Evolutionary conservation across 2,113 vertebrate genomes (phyloP).

Genomic region (Megaceryle torquata): DNA sequence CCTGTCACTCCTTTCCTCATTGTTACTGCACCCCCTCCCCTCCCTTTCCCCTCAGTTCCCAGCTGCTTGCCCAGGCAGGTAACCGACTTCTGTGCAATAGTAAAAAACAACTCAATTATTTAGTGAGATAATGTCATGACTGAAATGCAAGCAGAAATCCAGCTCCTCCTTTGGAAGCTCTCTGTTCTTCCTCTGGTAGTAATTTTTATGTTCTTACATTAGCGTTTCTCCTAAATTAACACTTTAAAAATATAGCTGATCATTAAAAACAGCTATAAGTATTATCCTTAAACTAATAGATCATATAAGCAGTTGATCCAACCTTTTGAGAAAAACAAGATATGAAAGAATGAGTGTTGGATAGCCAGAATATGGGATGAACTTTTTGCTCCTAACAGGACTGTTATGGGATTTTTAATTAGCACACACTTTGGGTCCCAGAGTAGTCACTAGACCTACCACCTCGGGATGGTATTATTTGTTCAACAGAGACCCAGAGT

Average conservation of each 20-base stretch:
- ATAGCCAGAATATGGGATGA: background rate
- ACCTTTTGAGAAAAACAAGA: background rate
- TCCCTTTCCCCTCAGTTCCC: background rate
- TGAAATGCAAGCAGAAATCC: background rate
- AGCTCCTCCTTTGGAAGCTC: background rate
- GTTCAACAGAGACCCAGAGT: background rate
- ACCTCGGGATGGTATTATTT: background rate
- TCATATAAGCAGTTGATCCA: background rate
- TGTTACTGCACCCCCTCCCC: background rate
- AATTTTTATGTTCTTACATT: background rate
- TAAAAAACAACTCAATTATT: background rate
- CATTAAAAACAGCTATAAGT: background rate
- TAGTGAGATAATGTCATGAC: background rate
- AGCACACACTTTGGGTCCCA: background rate
- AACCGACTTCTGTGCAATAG: background rate
- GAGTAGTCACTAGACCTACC: background rate
- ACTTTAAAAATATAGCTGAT: background rate
- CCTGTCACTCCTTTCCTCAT: fast-evolving
- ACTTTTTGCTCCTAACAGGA: background rate
- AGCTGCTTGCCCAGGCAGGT: background rate
- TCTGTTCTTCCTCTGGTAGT: background rate
- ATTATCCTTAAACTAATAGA: background rate
- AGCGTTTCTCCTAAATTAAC: background rate
- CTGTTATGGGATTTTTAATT: background rate
- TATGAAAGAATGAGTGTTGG: background rate